Percentiles rank a stretch among this genome's conserved stretches.
Evolutionary conservation across 2,888 invertebrate species (phyloP).

Genomic region (Patella caerulea): DNA sequence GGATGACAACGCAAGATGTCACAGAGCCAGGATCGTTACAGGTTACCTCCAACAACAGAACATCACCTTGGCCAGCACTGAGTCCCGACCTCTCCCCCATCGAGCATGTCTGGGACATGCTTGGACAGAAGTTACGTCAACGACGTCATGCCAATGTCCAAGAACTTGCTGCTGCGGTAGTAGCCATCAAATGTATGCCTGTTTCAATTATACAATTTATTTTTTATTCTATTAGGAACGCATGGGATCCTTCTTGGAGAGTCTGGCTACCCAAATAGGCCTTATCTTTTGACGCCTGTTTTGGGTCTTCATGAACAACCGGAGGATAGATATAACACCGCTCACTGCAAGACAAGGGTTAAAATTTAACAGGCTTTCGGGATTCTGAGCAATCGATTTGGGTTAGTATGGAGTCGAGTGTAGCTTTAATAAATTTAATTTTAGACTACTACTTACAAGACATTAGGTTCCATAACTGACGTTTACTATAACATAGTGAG

Average conservation of each 20-base stretch:
- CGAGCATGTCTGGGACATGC: too few relatives aligned
- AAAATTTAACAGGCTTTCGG: not conserved
- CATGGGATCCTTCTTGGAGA: not conserved
- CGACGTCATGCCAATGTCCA: accelerated
- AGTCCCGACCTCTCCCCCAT: too few relatives aligned
- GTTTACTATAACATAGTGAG: too few relatives aligned
- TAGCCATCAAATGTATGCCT: too few relatives aligned
- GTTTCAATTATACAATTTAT: not conserved
- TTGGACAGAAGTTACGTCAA: accelerated
- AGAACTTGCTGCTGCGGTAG: too few relatives aligned
- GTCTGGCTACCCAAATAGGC: not conserved
- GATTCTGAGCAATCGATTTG: not conserved
- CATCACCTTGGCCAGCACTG: too few relatives aligned
- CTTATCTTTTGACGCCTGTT: not conserved
- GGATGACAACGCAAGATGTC: too few relatives aligned
- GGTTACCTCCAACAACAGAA: too few relatives aligned
- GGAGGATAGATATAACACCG: not conserved
- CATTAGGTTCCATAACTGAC: too few relatives aligned
- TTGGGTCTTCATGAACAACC: not conserved
- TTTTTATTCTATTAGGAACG: not conserved
- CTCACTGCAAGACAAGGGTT: not conserved
- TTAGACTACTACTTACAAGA: too few relatives aligned
- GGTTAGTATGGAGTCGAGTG: not conserved
- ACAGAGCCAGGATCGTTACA: too few relatives aligned
- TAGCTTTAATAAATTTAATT: too few relatives aligned